Evolutionary conservation across 2,888 invertebrate genomes (phyloP).

Genomic region (Erpobdella octoculata): DNA sequence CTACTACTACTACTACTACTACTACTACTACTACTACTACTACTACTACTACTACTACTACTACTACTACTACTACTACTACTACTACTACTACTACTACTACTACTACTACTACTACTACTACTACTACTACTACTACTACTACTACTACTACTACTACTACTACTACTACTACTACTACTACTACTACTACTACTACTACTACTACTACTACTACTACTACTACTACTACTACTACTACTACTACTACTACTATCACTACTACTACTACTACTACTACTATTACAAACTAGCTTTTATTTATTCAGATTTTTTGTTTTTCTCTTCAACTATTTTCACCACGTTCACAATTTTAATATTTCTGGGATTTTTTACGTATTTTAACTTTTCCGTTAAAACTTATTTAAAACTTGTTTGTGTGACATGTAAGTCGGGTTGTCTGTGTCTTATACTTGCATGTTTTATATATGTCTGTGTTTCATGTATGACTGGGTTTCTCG

Average conservation of each 20-base stretch:
- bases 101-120: slow-evolving; percentile 21
- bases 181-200: slow-evolving; percentile 23
- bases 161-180: slow-evolving; percentile 22
- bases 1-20: slow-evolving; percentile 21
- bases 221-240: slow-evolving; percentile 21
- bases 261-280: slow-evolving; percentile 23
- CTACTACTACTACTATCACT: slow-evolving; percentile 21
- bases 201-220: slow-evolving; percentile 21
- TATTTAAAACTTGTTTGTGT: too few relatives aligned
- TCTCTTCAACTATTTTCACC: too few relatives aligned
- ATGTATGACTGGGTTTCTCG: too few relatives aligned
- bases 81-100: slow-evolving; percentile 23
- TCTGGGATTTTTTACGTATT: too few relatives aligned
- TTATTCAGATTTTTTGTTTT: too few relatives aligned
- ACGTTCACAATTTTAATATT: too few relatives aligned
- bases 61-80: slow-evolving; percentile 23
- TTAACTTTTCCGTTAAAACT: too few relatives aligned
- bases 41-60: slow-evolving; percentile 19
- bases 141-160: slow-evolving; percentile 23
- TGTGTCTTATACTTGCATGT: too few relatives aligned
- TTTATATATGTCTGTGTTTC: too few relatives aligned
- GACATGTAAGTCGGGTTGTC: too few relatives aligned
- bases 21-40: slow-evolving; percentile 20
- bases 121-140: slow-evolving; percentile 23
- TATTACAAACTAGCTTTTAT: too few relatives aligned